phyloP scores from a whole-genome alignment of 2,888 invertebrate genomes.

The Ecliptopera silaceata region DNA sequence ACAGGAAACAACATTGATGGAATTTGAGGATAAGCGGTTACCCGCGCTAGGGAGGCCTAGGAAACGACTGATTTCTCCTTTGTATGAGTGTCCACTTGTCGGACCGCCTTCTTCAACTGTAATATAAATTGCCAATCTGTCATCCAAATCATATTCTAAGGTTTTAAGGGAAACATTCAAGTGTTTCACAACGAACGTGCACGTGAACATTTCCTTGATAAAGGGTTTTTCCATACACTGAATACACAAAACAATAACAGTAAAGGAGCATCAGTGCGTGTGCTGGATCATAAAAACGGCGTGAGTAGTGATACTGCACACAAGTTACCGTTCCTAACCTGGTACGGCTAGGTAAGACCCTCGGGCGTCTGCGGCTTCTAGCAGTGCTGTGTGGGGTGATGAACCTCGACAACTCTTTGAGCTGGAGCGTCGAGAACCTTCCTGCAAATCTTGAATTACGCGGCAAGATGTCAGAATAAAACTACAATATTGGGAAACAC shows the following conservation, averaged over 20 bases:
- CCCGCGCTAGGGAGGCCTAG: conserved; percentile 86
- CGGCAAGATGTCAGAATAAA: conserved; percentile 37
- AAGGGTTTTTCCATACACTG: neutral
- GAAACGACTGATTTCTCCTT: conserved; percentile 85
- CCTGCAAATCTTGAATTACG: conserved; percentile 78
- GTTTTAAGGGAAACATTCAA: neutral
- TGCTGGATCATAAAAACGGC: conserved; percentile 52
- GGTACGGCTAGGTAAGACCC: conserved; percentile 85
- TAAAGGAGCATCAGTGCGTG: conserved; percentile 59
- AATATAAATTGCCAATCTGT: conserved; percentile 62
- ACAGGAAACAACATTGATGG: conserved; percentile 57
- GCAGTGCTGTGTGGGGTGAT: conserved; percentile 79
- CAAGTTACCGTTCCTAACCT: conserved; percentile 72
- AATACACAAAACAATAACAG: conserved; percentile 26
- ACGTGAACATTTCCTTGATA: conserved; percentile 5
- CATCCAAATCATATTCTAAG: neutral
- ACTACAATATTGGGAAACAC: neutral
- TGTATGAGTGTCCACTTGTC: conserved; percentile 71
- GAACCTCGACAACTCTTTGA: conserved; percentile 74
- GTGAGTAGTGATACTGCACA: conserved; percentile 50
- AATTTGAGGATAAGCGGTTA: conserved; percentile 69
- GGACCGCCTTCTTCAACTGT: conserved; percentile 81
- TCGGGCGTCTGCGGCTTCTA: conserved; percentile 81
- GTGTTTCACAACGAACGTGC: neutral
- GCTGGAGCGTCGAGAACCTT: conserved; percentile 75